Evolutionary conservation across 2,888 invertebrate genomes (phyloP), one percentile per base, ranked within the genome.

Genomic region (Adela reaumurella): DNA sequence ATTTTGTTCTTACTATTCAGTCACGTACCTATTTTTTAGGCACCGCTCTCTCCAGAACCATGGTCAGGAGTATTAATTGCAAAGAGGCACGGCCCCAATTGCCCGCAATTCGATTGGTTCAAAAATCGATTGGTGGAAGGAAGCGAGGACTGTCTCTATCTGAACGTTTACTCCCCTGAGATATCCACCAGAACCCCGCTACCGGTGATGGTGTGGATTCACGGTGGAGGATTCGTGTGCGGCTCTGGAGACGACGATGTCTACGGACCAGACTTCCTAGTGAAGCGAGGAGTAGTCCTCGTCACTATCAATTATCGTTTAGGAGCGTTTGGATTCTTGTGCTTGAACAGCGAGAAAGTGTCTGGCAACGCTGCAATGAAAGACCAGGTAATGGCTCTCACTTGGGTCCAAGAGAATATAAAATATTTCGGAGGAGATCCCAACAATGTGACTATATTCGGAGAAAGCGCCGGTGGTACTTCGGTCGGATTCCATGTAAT

Each of bases 311-410:
- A 78, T 53, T 78, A 76, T 50, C 65, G 78, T 53, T 57, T 77
- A 2, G 70, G 65, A 51, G 60, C 61, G 0, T 57, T 77, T 0
- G 78, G 78, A 1, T 78, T 71, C 43, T 64, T 78, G 1, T 64
- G 63, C 4, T 56, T 78, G 1, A 63, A 70, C n/a, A 68, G 67
- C 0, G 58, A 64, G 55, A 74, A 78, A 0, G 59, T 72, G 1
- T 73, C 77, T 1, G 78, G 78, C 1, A 78, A 78, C 35, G 74
- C 72, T 16, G 77, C 71, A 1, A 68, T 78, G 65, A 78, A 78
- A 56, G 77, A 78, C 50, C 77, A 77, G 62, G 74, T 74, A 0
- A 62, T 65, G 10, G 76, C 74, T 0, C 57, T 77, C 0, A 63
- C 56, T 50, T 77, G 78, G 78, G 64, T 74, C 0, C 63, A 68